Evolutionary conservation across 2,888 invertebrate genomes (phyloP).

Genomic region (Trichogramma evanescens): DNA sequence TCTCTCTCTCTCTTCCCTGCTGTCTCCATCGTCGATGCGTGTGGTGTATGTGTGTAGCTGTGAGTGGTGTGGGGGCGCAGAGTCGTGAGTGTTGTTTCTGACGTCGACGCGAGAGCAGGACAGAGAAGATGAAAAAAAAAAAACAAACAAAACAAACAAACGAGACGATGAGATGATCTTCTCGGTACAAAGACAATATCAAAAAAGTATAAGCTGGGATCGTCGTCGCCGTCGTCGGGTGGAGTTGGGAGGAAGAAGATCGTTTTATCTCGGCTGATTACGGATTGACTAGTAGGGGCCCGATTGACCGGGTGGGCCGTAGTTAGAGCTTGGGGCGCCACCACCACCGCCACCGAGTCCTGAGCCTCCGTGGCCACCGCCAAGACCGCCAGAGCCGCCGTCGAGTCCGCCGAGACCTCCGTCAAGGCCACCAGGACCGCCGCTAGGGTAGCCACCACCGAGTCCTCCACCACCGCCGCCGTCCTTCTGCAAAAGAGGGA

Average conservation of each 20-base stretch:
- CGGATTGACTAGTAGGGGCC: slow-evolving; percentile 58
- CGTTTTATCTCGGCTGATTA: slow-evolving; percentile 18
- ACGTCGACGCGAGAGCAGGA: neutral
- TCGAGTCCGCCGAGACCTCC: slow-evolving; percentile 33
- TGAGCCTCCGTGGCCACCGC: slow-evolving; percentile 26
- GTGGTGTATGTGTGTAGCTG: slow-evolving; percentile 27
- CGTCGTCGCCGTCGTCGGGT: neutral
- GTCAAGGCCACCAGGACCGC: slow-evolving; percentile 1
- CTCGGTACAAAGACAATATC: no score
- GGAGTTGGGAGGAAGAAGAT: slow-evolving; percentile 11
- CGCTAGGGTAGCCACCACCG: slow-evolving; percentile 26
- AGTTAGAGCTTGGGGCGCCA: slow-evolving; percentile 53
- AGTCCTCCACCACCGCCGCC: slow-evolving; percentile 30
- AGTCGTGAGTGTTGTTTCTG: slow-evolving; percentile 14
- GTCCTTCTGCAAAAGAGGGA: slow-evolving; percentile 33
- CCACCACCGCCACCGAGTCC: slow-evolving; percentile 35
- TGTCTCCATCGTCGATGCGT: slow-evolving; percentile 19
- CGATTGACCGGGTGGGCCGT: slow-evolving; percentile 62
- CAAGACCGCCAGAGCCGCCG: slow-evolving; percentile 26
- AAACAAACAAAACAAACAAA: no score
- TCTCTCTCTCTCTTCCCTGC: no score
- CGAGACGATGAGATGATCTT: no score
- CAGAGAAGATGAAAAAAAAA: no score
- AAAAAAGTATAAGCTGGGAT: neutral
- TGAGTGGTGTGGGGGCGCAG: slow-evolving; percentile 26